phyloP scores from a whole-genome alignment of 2,888 invertebrate species.

The Saturnia pavonia region DNA sequence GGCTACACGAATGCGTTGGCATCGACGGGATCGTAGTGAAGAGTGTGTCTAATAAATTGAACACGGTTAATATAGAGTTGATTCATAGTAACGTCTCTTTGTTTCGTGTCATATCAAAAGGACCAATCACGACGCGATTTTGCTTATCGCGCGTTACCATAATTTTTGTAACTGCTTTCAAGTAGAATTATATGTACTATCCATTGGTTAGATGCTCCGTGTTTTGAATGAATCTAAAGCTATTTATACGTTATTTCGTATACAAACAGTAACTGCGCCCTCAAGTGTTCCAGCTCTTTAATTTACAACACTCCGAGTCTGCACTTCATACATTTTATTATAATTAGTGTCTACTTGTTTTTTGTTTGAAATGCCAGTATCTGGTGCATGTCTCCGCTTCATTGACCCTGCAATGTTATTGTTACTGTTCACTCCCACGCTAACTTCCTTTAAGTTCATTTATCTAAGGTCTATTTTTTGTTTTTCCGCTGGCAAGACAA shows the following conservation, averaged over 20 bases:
- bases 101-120: no score
- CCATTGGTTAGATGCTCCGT: not conserved
- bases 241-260: not conserved
- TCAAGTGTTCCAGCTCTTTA: constrained; percentile 17
- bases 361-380: constrained; percentile 50
- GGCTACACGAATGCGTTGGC: no score
- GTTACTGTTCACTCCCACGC: constrained; percentile 21
- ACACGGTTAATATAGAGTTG: no score
- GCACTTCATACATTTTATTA: constrained; percentile 28
- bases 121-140: no score
- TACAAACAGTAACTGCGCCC: constrained; percentile 12
- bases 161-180: not conserved
- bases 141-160: not conserved
- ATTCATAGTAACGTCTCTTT: no score
- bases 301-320: constrained; percentile 22
- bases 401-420: constrained; percentile 15
- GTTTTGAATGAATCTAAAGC: not conserved
- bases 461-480: not conserved
- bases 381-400: constrained; percentile 53
- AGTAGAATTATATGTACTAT: not conserved
- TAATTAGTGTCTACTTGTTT: constrained; percentile 60
- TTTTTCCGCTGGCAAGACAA: not conserved
- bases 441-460: not conserved
- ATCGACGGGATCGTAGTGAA: no score
- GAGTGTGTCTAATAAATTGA: no score